Percentiles rank a stretch among this genome's conserved stretches.
Evolutionary conservation across 1,140 invertebrate genomes (phyloP).

Genomic region (Battus philenor): DNA sequence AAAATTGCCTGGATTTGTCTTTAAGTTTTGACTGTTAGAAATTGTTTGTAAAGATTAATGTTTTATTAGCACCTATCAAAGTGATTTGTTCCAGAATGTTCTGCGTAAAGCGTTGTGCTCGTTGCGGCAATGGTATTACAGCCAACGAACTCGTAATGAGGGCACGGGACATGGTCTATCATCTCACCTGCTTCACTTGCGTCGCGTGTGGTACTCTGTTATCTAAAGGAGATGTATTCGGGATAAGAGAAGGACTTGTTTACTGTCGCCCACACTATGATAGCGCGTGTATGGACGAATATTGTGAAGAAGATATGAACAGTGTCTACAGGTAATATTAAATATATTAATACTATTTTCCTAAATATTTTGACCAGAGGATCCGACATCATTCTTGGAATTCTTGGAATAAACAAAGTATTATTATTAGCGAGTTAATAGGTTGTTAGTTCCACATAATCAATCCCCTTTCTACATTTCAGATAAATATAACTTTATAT

Average conservation of each 20-base stretch:
- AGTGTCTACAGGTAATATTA: constrained; percentile 57
- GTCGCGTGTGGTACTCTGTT: constrained; percentile 86
- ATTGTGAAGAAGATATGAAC: constrained; percentile 77
- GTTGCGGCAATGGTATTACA: constrained; percentile 89
- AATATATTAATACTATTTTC: no score
- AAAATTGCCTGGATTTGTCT: no score
- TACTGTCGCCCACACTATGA: constrained; percentile 84
- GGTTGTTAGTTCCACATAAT: no score
- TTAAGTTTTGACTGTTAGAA: no score
- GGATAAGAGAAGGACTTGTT: constrained; percentile 86
- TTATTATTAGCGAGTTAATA: no score
- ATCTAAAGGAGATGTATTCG: constrained; percentile 92
- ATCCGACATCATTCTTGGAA: no score
- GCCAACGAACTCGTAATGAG: constrained; percentile 95
- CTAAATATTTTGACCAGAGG: no score
- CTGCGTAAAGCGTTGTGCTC: constrained; percentile 87
- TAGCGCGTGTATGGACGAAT: constrained; percentile 71
- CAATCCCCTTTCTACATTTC: no score
- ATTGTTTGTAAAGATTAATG: no score
- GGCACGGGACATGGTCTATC: constrained; percentile 91
- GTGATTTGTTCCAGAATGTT: constrained; percentile 80
- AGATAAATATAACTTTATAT: no score
- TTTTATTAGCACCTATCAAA: constrained; percentile 12
- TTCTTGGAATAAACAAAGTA: no score
- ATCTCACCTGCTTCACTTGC: constrained; percentile 94